These are phyloP conservation scores for Oryctes rhinoceros DNA, from an alignment of 1,140 invertebrate genomes.

Conservation along the genomic window DNA sequence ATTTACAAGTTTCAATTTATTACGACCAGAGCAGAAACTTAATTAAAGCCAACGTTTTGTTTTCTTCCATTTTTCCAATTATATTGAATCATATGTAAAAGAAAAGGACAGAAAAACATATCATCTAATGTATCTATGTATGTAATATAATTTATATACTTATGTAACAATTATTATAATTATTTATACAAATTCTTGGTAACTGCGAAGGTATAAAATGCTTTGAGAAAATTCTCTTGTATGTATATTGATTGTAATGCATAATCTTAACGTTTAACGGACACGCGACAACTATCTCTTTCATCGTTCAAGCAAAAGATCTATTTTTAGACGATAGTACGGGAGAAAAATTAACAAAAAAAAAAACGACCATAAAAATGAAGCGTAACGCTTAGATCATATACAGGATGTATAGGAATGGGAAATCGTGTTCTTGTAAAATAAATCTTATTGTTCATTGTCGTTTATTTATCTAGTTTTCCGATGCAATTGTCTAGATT, in stretches of 20 bases:
- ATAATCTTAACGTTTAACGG: not conserved
- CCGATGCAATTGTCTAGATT: too few relatives aligned
- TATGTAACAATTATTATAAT: not conserved
- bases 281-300: not conserved
- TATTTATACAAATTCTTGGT: conserved; percentile 7
- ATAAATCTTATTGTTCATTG: too few relatives aligned
- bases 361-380: not conserved
- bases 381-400: not conserved
- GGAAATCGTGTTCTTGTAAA: too few relatives aligned
- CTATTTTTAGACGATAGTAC: too few relatives aligned
- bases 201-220: conserved; percentile 32
- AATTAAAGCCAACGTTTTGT: not conserved
- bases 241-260: not conserved
- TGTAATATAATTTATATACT: not conserved
- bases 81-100: not conserved
- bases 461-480: too few relatives aligned
- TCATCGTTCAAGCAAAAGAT: too few relatives aligned
- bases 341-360: not conserved
- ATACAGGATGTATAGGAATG: too few relatives aligned
- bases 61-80: not conserved
- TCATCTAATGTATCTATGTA: too few relatives aligned
- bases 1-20: too few relatives aligned
- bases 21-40: too few relatives aligned
- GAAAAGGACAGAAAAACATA: not conserved
- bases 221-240: not conserved